These are phyloP conservation scores for Valencia hispanica DNA, from an alignment of 2,797 vertebrate species.

Conservation along the genomic window DNA sequence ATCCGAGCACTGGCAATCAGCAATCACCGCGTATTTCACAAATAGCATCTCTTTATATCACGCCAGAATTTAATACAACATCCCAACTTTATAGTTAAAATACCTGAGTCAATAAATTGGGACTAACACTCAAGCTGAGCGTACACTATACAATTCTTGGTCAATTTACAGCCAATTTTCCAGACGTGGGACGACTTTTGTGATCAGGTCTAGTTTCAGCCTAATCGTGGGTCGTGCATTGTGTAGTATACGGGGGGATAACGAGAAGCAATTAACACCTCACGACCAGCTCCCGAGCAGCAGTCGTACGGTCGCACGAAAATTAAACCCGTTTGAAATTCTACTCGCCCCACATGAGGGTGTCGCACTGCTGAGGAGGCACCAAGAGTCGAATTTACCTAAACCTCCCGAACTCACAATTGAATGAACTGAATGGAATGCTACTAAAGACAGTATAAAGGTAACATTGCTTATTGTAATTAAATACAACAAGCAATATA, in stretches of 20 bases:
- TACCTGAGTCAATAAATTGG: not conserved
- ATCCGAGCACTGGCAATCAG: not conserved
- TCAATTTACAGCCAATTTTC: not conserved
- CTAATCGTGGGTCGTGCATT: not conserved
- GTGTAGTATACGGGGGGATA: not conserved
- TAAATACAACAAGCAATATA: too few relatives aligned
- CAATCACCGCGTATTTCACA: not conserved
- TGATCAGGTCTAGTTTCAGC: not conserved
- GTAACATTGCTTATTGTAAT: too few relatives aligned
- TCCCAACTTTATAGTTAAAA: not conserved
- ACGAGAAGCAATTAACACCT: too few relatives aligned
- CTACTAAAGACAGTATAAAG: too few relatives aligned
- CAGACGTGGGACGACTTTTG: not conserved
- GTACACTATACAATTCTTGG: too few relatives aligned
- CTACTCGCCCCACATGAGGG: too few relatives aligned
- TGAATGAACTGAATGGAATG: too few relatives aligned
- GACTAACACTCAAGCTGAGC: too few relatives aligned
- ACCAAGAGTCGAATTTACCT: not conserved
- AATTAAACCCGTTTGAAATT: too few relatives aligned
- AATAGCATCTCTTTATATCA: not conserved
- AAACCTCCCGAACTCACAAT: not conserved
- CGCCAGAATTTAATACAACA: not conserved
- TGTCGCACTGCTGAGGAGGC: too few relatives aligned
- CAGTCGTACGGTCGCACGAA: too few relatives aligned
- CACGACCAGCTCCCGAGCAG: not conserved